Conservation (phyloP, 2,113 vertebrate genomes). For the Malaclemys terrapin region DNA sequence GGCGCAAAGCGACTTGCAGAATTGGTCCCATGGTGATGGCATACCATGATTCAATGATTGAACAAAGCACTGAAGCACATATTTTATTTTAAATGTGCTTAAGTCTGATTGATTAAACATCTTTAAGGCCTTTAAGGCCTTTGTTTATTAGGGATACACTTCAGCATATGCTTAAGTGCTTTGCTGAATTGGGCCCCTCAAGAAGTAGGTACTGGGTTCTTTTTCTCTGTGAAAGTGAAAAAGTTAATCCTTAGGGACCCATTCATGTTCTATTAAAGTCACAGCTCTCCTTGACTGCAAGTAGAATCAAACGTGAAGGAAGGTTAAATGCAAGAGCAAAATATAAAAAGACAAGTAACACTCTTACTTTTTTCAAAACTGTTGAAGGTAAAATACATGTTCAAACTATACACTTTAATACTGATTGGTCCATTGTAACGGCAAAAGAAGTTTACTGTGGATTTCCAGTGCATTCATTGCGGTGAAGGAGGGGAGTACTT, state of each 20-base stretch:
- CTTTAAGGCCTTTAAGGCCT: neutral
- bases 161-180: neutral
- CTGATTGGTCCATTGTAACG: neutral
- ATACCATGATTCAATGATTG: neutral
- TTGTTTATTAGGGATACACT: neutral
- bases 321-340: neutral
- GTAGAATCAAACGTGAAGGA: neutral
- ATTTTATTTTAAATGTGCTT: neutral
- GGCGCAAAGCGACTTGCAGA: neutral
- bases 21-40: neutral
- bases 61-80: neutral
- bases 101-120: neutral
- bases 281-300: neutral
- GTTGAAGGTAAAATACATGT: neutral
- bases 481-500: neutral
- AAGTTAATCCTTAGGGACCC: neutral
- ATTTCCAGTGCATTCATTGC: neutral
- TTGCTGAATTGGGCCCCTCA: neutral
- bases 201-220: neutral
- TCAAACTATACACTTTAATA: neutral
- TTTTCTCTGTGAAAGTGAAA: neutral
- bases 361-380: neutral
- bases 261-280: neutral
- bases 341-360: too few relatives aligned
- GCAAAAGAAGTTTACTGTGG: neutral